phyloP scores from a whole-genome alignment of 2,113 vertebrate genomes.

The Capreolus pygargus region DNA sequence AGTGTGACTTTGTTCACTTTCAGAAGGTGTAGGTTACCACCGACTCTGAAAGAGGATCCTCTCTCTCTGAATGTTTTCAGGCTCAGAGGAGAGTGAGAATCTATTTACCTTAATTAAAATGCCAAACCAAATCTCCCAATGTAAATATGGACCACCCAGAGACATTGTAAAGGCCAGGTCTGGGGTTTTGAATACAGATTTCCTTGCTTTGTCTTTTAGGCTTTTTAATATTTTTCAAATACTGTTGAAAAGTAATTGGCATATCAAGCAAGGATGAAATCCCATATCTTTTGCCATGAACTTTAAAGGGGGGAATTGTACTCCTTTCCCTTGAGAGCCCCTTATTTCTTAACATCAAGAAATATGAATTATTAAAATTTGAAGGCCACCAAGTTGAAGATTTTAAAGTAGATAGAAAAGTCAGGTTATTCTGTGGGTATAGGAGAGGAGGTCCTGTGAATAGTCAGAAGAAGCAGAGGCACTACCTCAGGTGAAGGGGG shows the following conservation, averaged over 20 bases:
- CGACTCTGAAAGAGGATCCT: constrained; percentile 56
- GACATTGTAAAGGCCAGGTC: background rate
- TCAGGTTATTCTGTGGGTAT: background rate
- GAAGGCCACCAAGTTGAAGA: background rate
- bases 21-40: constrained; percentile 50
- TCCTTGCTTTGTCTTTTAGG: constrained; percentile 26
- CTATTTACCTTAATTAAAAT: constrained; percentile 65
- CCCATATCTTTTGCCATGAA: background rate
- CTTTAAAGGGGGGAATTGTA: background rate
- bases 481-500: too few relatives aligned
- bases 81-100: constrained; percentile 42
- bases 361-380: background rate
- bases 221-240: constrained; percentile 48
- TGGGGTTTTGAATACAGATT: constrained; percentile 38
- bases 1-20: constrained; percentile 62
- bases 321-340: background rate
- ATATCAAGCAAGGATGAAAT: constrained; percentile 24
- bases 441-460: background rate
- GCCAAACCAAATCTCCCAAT: constrained; percentile 48
- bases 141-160: constrained; percentile 50
- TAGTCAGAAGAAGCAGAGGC: background rate
- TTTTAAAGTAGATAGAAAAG: constrained; percentile 1
- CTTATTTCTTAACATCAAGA: constrained; percentile 1
- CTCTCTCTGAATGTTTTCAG: constrained; percentile 37
- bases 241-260: constrained; percentile 36